Evolutionary conservation across 2,888 invertebrate species (phyloP), one percentile per base, ranked within the genome.

Genomic region (Incurvaria masculella): DNA sequence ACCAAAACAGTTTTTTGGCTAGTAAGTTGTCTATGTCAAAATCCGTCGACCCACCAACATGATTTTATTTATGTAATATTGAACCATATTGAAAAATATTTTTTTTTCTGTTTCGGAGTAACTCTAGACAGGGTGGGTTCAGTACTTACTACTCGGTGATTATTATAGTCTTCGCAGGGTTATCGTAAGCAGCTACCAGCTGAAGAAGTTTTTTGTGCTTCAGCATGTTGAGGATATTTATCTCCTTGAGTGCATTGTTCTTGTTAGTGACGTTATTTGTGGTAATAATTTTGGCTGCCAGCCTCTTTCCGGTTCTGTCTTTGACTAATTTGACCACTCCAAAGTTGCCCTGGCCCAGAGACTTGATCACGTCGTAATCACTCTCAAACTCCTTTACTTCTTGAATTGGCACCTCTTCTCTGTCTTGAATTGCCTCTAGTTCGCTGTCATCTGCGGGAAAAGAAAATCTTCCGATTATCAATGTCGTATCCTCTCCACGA

Each of bases 91-190:
- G n/a, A n/a, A n/a, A n/a, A n/a, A n/a, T n/a, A n/a, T n/a, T 40
- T 43, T 18, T 42, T 20, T 17, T 23, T 23, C 18, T 42, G 10
- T 16, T 16, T 46, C n/a, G 42, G 23, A 44, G 14, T 18, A 14
- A 20, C 48, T 20, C 8, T 6, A 23, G n/a, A n/a, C 1, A 14
- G 11, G 14, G 10, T 18, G 21, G 2, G 26, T 19, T 50, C 18
- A 43, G 44, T 53, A 82, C 89, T 85, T 75, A 95, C 94, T 90
- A 88, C 81, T 95, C 95, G 70, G 89, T 89, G 46, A 96, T 85
- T 80, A 96, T 87, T 52, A 92, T 83, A 61, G 90, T 88, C 66
- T 92, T 41, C 3, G 21, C 4, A 17, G 5, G 5, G 8, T 10
- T 41, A 5, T 41, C 41, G 21, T 17, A 41, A 10, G 41, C 41